These are phyloP conservation scores for Drosophila jambulina DNA, from an alignment of 1,140 invertebrate genomes.

Conservation along the genomic window DNA sequence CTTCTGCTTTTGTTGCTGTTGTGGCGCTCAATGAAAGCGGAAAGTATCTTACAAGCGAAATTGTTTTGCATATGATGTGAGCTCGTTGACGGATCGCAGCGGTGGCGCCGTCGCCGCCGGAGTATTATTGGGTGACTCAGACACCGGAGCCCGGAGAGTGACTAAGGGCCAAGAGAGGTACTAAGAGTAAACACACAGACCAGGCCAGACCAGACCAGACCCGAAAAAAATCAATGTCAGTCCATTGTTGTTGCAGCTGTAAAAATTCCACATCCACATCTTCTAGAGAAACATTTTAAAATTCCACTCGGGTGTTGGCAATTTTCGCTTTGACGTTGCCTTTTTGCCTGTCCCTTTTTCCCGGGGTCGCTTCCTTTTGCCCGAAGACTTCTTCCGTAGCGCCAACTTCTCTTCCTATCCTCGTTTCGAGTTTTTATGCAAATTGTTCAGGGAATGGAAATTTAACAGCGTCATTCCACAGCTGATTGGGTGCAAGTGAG, in stretches of 20 bases:
- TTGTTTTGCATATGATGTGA: conserved; percentile 69
- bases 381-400: conserved; percentile 59
- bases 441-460: conserved; percentile 56
- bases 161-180: conserved; percentile 61
- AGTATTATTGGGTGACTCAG: conserved; percentile 49
- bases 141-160: conserved; percentile 26
- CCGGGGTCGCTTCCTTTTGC: conserved; percentile 45
- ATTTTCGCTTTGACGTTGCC: conserved; percentile 59
- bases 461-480: conserved; percentile 44
- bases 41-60: conserved; percentile 50
- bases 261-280: conserved; percentile 25
- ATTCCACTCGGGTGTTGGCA: conserved; percentile 73
- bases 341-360: conserved; percentile 17
- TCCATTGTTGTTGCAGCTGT: conserved; percentile 66
- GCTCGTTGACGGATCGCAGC: conserved; percentile 48
- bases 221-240: conserved; percentile 75
- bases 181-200: conserved; percentile 41
- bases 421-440: conserved; percentile 40
- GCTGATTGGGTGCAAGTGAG: conserved; percentile 21
- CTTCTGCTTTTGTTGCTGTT: conserved; percentile 10
- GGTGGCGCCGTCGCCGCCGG: conserved; percentile 16
- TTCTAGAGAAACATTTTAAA: conserved; percentile 54
- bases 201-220: conserved; percentile 33
- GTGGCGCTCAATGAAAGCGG: conserved; percentile 67
- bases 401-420: conserved; percentile 44